Conservation (phyloP, 2,888 invertebrate species). For the Phragmatobia fuliginosa region DNA sequence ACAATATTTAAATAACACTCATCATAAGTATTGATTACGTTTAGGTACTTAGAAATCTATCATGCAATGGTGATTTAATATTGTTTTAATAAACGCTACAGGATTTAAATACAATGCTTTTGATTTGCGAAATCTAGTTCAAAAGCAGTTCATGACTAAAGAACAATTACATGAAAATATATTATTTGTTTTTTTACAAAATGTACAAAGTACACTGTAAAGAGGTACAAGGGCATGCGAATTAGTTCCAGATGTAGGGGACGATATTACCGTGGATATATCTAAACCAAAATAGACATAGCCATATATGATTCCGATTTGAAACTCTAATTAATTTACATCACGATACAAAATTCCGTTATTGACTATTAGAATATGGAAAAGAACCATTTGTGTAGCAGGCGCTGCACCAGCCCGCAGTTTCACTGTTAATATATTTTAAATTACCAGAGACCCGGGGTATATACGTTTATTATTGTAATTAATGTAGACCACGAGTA, state of each 20-base stretch:
- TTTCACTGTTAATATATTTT: too few relatives aligned
- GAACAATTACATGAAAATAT: not conserved
- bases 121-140: not conserved
- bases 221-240: too few relatives aligned
- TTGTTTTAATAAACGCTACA: not conserved
- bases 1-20: not conserved
- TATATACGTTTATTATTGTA: too few relatives aligned
- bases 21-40: not conserved
- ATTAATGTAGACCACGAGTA: too few relatives aligned
- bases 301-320: not conserved
- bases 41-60: not conserved
- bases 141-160: not conserved
- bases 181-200: not conserved
- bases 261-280: too few relatives aligned
- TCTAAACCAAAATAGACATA: too few relatives aligned
- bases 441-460: too few relatives aligned
- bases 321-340: not conserved
- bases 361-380: not conserved
- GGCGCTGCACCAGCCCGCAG: too few relatives aligned
- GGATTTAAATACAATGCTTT: not conserved
- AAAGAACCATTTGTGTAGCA: too few relatives aligned
- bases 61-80: not conserved
- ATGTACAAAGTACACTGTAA: not conserved
- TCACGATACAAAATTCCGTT: not conserved
- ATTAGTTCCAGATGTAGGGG: too few relatives aligned